Base-by-base conservation (phyloP, 2,888 invertebrate species). In the Hipparchia semele region DNA sequence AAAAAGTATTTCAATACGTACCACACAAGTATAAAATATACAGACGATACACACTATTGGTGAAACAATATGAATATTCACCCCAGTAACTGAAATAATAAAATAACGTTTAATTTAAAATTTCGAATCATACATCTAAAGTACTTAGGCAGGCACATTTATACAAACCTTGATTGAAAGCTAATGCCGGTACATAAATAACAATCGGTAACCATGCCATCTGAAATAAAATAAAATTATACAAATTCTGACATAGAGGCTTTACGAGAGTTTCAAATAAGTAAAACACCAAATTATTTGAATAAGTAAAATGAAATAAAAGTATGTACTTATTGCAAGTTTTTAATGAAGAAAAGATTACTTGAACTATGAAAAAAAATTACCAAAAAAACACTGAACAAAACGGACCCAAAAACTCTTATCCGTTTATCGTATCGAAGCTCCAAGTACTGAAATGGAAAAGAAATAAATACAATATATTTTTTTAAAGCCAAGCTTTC, bases 21-120 rank as follows among this genome's bases (percentile, higher is more conserved):
- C 96, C 88, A 97, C 94, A 74, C 96, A 95, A 0, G 97, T 97
- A 82, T 97, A 97, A 85, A 97, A 96, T 82, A 97, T 97, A 84
- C 97, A 97, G 46, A 97, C 96, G 13, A 96, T 83, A 77, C 97
- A 97, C 4, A 97, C 96, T 23, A 97, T 92, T 1, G 96, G 95
- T 2, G 97, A 96, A 0, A 97, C 94, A 46, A 96, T 94, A 83
- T 97, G 97, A 61, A 97, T 95, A 80, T 96, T 96, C 0, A 96
- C 95, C 10, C 97, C 97, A 5, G 97, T 97, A 2, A 97, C 97
- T 96, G 87, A 72, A 91, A 94, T 13, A 60, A 68, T n/a, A 60
- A 3, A 46, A 2, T 12, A n/a, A n/a, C n/a, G 39, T n/a, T 61
- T n/a, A 46, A 6, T 62, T 46, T 8, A 49, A 8, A 49, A 9